Percentiles rank a stretch among this genome's conserved stretches.
These are phyloP conservation scores for Zaprionus ghesquierei DNA, from an alignment of 1,140 invertebrate genomes.

Conservation along the genomic window DNA sequence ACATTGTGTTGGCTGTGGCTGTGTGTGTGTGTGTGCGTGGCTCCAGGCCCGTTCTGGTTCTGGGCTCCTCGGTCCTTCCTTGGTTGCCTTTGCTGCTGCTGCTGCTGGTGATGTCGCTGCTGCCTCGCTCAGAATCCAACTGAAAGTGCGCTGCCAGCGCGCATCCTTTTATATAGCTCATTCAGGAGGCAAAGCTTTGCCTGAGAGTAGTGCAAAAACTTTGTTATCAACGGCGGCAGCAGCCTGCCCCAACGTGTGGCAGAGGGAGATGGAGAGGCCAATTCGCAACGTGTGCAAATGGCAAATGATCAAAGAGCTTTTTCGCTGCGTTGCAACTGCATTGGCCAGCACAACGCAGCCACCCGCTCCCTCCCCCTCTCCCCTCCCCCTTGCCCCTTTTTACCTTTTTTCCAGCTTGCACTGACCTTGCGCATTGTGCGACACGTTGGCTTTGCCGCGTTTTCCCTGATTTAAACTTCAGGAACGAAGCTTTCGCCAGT, in stretches of 20 bases:
- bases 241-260: not conserved
- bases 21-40: not conserved
- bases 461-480: constrained; percentile 62
- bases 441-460: constrained; percentile 41
- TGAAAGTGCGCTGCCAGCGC: constrained; percentile 66
- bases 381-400: constrained; percentile 21
- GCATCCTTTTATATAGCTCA: constrained; percentile 72
- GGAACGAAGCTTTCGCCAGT: constrained; percentile 61
- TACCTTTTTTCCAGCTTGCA: constrained; percentile 64
- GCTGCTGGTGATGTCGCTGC: constrained; percentile 43
- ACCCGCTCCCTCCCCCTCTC: too few relatives aligned
- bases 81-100: constrained; percentile 18
- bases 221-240: constrained; percentile 52
- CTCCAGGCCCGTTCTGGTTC: constrained; percentile 3
- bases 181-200: constrained; percentile 12
- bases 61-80: not conserved
- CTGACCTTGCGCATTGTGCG: constrained; percentile 74
- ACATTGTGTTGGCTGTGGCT: constrained; percentile 13
- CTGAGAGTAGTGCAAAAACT: constrained; percentile 19
- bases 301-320: constrained; percentile 73
- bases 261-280: constrained; percentile 10
- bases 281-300: constrained; percentile 28
- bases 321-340: constrained; percentile 22
- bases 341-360: constrained; percentile 5
- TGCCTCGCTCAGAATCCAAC: constrained; percentile 78